Percentiles rank a stretch among this genome's conserved stretches.
Conservation (phyloP, 2,888 invertebrate species). For the Malthinus seriepunctatus region DNA sequence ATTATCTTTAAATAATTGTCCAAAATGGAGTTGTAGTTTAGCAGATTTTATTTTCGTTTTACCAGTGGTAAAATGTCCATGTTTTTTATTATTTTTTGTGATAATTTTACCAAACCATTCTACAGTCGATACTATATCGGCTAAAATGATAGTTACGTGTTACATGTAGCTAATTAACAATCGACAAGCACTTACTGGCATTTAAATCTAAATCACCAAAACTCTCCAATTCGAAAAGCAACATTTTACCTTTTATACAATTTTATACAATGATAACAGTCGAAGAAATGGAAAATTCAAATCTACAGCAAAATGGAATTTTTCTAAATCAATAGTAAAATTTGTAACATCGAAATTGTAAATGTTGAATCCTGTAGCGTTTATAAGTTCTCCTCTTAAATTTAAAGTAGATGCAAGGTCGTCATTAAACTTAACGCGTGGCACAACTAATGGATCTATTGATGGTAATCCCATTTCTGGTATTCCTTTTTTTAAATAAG, state of each 20-base stretch:
- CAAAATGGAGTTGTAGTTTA: conserved; percentile 34
- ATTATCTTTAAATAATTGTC: conserved; percentile 40
- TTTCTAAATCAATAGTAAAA: conserved; percentile 17
- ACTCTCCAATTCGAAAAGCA: conserved; percentile 36
- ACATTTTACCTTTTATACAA: conserved; percentile 43
- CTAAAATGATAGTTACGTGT: background rate
- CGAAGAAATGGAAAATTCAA: conserved; percentile 25
- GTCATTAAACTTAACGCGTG: conserved; percentile 40
- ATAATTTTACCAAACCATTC: background rate
- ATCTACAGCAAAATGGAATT: background rate
- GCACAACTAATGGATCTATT: conserved; percentile 43
- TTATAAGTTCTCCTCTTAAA: conserved; percentile 38
- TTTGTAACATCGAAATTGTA: conserved; percentile 35
- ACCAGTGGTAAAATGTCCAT: background rate
- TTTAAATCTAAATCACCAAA: background rate
- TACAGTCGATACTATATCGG: background rate
- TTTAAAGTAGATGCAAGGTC: conserved; percentile 37
- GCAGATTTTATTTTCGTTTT: conserved; percentile 14
- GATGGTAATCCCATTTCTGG: conserved; percentile 46
- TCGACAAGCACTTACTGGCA: too few species aligned
- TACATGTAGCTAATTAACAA: too few species aligned
- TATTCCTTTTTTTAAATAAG: conserved; percentile 43
- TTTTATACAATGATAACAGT: conserved; percentile 40
- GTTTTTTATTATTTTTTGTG: background rate
- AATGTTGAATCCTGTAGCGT: conserved; percentile 36